phyloP scores from a whole-genome alignment of 1,140 invertebrate genomes.

The Neodiprion virginianus region DNA sequence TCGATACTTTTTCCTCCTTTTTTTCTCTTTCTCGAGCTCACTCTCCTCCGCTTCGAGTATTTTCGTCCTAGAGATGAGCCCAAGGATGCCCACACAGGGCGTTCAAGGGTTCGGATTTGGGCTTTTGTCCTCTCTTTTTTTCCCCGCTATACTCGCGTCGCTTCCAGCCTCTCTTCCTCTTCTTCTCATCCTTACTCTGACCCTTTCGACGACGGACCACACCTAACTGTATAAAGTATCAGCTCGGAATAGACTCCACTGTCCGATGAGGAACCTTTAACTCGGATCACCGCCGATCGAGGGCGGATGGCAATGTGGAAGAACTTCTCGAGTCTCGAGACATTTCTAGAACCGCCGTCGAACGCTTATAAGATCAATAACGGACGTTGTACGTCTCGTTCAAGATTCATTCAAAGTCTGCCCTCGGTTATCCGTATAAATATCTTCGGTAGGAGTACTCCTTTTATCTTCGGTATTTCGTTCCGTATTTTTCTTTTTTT shows the following conservation, averaged over 20 bases:
- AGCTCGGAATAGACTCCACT: neutral
- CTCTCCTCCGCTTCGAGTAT: neutral
- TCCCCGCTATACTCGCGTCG: neutral
- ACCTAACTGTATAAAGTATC: neutral
- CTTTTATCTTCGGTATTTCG: neutral
- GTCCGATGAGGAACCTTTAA: neutral
- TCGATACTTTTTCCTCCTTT: neutral
- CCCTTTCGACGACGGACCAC: neutral
- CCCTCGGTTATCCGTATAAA: neutral
- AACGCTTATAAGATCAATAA: too few species aligned
- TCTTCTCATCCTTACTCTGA: neutral
- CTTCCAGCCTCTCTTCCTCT: neutral
- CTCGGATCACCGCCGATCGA: too few species aligned
- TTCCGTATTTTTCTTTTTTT: neutral
- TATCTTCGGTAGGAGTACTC: neutral
- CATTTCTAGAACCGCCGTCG: too few species aligned
- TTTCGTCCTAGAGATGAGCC: neutral
- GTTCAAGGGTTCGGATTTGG: slow-evolving; percentile 5
- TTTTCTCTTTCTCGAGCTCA: neutral
- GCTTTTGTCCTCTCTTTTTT: neutral
- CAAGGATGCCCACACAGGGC: neutral
- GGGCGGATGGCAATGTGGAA: too few species aligned
- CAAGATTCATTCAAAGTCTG: neutral
- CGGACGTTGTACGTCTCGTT: too few species aligned
- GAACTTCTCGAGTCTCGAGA: too few species aligned